A percentile compares a stretch with the other conserved stretches of the same genome.
These are phyloP conservation scores for Plotosus lineatus DNA, from an alignment of 2,113 vertebrate genomes.

Conservation along the genomic window DNA sequence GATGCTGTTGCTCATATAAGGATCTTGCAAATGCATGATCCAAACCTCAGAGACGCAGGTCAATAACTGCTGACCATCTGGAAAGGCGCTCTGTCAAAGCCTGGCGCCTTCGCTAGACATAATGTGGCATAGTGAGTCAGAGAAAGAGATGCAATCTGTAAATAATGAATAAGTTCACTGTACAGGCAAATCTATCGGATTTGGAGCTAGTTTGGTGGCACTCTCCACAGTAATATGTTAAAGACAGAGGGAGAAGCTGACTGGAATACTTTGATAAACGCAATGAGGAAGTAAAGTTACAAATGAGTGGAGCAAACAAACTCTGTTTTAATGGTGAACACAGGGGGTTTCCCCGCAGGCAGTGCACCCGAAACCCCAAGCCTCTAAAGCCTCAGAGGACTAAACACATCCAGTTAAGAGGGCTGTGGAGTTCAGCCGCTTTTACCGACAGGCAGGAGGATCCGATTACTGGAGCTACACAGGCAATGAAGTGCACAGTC, in stretches of 20 bases:
- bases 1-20: conserved; percentile 32
- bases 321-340: conserved; percentile 36
- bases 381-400: conserved; percentile 46
- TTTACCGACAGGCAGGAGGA: conserved; percentile 51
- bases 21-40: conserved; percentile 54
- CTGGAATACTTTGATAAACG: conserved; percentile 22
- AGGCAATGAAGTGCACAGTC: conserved; percentile 39
- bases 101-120: conserved; percentile 57
- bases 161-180: conserved; percentile 56
- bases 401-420: conserved; percentile 59
- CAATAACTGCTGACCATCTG: conserved; percentile 56
- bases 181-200: conserved; percentile 41
- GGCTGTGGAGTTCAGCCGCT: conserved; percentile 50
- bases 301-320: conserved; percentile 47
- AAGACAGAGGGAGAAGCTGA: conserved; percentile 14
- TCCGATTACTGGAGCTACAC: conserved; percentile 55
- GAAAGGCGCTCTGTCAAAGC: conserved; percentile 53
- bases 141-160: conserved; percentile 57
- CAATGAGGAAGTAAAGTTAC: conserved; percentile 31
- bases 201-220: conserved; percentile 31
- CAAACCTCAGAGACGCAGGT: conserved; percentile 54
- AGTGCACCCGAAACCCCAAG: conserved; percentile 46
- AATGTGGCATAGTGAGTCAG: conserved; percentile 59
- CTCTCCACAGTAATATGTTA: conserved; percentile 17
- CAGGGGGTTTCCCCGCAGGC: conserved; percentile 54